These are phyloP conservation scores for Bombylius discolor DNA, from an alignment of 2,888 invertebrate genomes.

Conservation along the genomic window DNA sequence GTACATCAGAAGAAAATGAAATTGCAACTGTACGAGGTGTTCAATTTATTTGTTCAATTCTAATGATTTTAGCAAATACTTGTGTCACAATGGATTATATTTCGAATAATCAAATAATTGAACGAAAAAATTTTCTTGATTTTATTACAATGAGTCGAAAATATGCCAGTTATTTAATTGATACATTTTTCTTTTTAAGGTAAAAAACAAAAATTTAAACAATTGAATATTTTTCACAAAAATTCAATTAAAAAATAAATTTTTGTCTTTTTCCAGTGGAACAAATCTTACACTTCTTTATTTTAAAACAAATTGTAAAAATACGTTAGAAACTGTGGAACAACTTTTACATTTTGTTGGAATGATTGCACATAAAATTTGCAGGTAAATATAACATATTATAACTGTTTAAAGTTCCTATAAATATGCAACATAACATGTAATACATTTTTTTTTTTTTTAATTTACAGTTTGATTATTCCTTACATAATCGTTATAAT, in stretches of 20 bases:
- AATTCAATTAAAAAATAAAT: no score
- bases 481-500: slow-evolving; percentile 47
- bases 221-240: neutral
- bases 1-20: slow-evolving; percentile 36
- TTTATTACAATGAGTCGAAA: slow-evolving; percentile 19
- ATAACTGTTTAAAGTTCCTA: neutral
- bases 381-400: slow-evolving; percentile 40
- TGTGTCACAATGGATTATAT: slow-evolving; percentile 51
- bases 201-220: slow-evolving; percentile 20
- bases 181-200: slow-evolving; percentile 47
- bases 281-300: slow-evolving; percentile 47
- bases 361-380: slow-evolving; percentile 42
- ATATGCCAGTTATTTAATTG: slow-evolving; percentile 19
- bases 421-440: slow-evolving; percentile 4
- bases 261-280: slow-evolving; percentile 37
- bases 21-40: slow-evolving; percentile 46
- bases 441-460: slow-evolving; percentile 5
- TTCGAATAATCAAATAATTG: slow-evolving; percentile 22
- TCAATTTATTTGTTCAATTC: slow-evolving; percentile 49
- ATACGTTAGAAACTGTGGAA: slow-evolving; percentile 36
- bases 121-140: slow-evolving; percentile 34
- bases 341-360: slow-evolving; percentile 41
- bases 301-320: slow-evolving; percentile 38
- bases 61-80: slow-evolving; percentile 51
- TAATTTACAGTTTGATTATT: slow-evolving; percentile 41